A percentile compares a stretch with the other conserved stretches of the same genome.
Conservation (phyloP, 2,113 vertebrate genomes). For the Perca flavescens region DNA sequence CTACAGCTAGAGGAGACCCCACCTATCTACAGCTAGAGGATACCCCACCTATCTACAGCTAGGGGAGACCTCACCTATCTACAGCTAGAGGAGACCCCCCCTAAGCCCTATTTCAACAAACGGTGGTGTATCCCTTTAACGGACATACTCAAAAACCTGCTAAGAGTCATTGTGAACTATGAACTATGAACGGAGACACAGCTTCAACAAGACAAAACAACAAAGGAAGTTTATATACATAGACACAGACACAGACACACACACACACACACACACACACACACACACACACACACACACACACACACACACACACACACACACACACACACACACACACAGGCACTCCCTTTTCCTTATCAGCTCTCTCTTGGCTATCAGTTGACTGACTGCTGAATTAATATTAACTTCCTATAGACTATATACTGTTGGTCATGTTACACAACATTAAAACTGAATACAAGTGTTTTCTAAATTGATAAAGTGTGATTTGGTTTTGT, state of each 20-base stretch:
- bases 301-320: background rate
- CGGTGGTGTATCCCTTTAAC: no score
- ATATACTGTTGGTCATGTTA: background rate
- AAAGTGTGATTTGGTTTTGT: no score
- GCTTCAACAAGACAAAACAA: background rate
- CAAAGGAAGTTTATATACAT: background rate
- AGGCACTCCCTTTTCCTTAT: background rate
- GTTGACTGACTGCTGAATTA: background rate
- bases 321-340: background rate
- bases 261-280: background rate
- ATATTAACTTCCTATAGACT: background rate
- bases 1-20: no score
- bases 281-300: background rate
- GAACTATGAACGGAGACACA: background rate
- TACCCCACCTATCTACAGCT: no score
- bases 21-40: no score
- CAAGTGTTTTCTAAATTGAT: background rate
- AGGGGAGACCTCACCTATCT: no score
- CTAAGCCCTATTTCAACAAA: no score
- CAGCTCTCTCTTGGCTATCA: no score
- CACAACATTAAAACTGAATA: background rate
- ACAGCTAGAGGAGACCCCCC: no score
- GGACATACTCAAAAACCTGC: no score
- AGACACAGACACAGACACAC: background rate
- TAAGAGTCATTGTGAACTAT: no score